A percentile compares a stretch with the other conserved stretches of the same genome.
These are phyloP conservation scores for Anastatus disparis DNA, from an alignment of 1,140 invertebrate genomes.

Conservation along the genomic window DNA sequence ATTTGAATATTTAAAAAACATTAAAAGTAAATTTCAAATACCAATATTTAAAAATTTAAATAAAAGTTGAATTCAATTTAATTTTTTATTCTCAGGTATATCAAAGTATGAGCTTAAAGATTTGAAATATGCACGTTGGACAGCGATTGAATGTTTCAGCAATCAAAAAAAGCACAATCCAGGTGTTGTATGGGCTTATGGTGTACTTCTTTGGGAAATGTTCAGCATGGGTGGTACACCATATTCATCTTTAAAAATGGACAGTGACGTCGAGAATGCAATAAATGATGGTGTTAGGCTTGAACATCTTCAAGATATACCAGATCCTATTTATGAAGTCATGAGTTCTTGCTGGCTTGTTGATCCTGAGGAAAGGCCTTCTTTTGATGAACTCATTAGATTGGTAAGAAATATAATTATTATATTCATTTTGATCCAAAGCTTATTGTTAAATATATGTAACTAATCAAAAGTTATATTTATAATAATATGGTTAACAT, in stretches of 20 bases:
- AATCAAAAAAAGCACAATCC: constrained; percentile 74
- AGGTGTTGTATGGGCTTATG: constrained; percentile 87
- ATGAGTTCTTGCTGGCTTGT: constrained; percentile 86
- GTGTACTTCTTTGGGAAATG: constrained; percentile 84
- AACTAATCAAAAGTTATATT: background rate
- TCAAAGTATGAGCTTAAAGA: constrained; percentile 66
- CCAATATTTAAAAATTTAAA: too few relatives aligned
- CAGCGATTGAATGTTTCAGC: constrained; percentile 78
- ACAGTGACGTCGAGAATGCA: constrained; percentile 76
- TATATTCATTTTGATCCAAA: background rate
- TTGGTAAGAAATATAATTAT: constrained; percentile 51
- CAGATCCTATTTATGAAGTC: constrained; percentile 83
- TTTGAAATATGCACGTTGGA: constrained; percentile 79
- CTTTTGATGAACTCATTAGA: constrained; percentile 72
- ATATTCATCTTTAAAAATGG: constrained; percentile 73
- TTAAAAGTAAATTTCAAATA: too few relatives aligned
- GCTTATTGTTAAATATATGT: background rate
- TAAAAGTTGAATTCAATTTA: too few relatives aligned
- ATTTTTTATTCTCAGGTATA: constrained; percentile 51
- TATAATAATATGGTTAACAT: background rate
- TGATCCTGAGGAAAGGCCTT: constrained; percentile 82
- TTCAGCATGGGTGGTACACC: constrained; percentile 85
- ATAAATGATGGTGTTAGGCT: constrained; percentile 77
- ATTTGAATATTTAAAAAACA: too few relatives aligned
- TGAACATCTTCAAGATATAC: constrained; percentile 76